phyloP scores from a whole-genome alignment of 1,140 invertebrate species.

The Dryas iulia region DNA sequence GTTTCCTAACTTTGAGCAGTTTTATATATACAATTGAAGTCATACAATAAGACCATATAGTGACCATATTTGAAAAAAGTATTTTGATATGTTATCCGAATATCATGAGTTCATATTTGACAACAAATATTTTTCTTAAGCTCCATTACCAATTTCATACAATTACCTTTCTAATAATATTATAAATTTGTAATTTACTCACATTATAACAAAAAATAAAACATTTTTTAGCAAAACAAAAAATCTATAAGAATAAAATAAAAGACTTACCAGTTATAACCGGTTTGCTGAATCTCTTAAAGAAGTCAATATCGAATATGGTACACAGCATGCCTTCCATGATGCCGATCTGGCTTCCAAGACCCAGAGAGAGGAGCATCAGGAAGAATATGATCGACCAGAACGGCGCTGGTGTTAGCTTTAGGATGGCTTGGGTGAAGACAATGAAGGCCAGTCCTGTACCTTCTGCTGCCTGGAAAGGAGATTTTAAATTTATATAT shows the following conservation, averaged over 20 bases:
- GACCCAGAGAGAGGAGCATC: constrained; percentile 93
- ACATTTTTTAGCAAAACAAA: neutral
- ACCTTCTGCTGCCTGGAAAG: constrained; percentile 91
- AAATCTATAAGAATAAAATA: no score
- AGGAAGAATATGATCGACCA: constrained; percentile 97
- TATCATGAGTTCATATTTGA: no score
- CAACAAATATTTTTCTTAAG: no score
- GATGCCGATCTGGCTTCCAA: constrained; percentile 95
- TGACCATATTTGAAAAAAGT: no score
- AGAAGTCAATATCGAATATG: constrained; percentile 94
- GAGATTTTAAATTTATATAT: no score
- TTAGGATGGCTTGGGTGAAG: constrained; percentile 95
- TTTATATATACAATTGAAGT: neutral
- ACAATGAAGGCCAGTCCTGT: constrained; percentile 96
- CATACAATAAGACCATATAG: no score
- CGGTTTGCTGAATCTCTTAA: constrained; percentile 92
- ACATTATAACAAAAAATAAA: neutral
- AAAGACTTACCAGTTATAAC: constrained; percentile 87
- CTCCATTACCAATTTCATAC: no score
- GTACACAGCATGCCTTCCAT: constrained; percentile 96
- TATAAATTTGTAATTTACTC: no score
- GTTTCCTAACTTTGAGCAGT: no score
- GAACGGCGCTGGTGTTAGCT: constrained; percentile 93
- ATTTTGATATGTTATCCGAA: no score
- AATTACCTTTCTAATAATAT: no score